Conservation (phyloP, 2,797 vertebrate species). For the Emys orbicularis region DNA sequence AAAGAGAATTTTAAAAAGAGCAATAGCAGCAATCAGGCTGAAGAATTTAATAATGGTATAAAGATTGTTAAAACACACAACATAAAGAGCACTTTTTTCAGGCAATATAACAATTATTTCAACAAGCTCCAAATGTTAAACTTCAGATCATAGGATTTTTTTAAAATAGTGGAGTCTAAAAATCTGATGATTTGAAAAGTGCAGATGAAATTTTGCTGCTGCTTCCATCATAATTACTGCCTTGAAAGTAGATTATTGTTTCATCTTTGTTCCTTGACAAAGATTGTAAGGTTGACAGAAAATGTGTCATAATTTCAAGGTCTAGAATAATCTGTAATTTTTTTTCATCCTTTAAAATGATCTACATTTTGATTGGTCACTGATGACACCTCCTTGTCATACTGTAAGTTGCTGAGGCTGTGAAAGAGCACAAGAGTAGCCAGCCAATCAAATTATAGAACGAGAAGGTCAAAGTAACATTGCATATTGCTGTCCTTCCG, state of each 20-base stretch:
- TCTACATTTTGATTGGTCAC: conserved; percentile 38
- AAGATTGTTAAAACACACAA: conserved; percentile 68
- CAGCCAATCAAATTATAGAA: conserved; percentile 66
- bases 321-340: background rate
- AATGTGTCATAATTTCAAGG: background rate
- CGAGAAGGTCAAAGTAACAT: conserved; percentile 60
- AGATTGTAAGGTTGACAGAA: background rate
- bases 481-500: conserved; percentile 47
- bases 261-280: background rate
- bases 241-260: background rate
- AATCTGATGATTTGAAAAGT: background rate
- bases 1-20: conserved; percentile 64
- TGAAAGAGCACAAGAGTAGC: background rate
- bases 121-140: conserved; percentile 24
- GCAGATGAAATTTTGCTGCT: background rate
- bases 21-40: conserved; percentile 52
- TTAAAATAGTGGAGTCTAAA: background rate
- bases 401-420: conserved; percentile 53
- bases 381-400: conserved; percentile 48
- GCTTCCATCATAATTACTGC: background rate
- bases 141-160: conserved; percentile 19
- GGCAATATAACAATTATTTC: conserved; percentile 67
- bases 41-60: conserved; percentile 64
- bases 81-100: conserved; percentile 6
- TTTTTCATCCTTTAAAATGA: conserved; percentile 9